phyloP scores from a whole-genome alignment of 2,797 vertebrate species.

The Aplochiton taeniatus region DNA sequence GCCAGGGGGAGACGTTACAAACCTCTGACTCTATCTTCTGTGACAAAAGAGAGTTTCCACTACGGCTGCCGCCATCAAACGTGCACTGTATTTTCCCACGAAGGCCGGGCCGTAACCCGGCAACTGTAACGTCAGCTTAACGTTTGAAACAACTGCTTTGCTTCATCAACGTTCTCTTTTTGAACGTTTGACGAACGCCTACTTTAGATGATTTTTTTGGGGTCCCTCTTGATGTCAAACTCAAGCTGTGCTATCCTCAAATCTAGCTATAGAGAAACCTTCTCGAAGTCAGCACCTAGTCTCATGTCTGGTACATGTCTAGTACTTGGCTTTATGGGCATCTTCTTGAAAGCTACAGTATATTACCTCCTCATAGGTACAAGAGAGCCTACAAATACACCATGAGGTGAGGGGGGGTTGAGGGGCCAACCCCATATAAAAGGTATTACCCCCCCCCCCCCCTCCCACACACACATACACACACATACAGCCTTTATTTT shows the following conservation, averaged over 20 bases:
- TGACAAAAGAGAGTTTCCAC: slow-evolving; percentile 26
- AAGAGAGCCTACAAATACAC: slow-evolving; percentile 66
- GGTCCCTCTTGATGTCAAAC: slow-evolving; percentile 36
- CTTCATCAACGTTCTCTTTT: too few species aligned
- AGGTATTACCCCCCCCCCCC: slow-evolving; percentile 60
- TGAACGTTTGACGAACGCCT: too few species aligned
- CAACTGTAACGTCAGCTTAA: too few species aligned
- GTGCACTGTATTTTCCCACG: too few species aligned
- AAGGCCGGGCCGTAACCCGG: too few species aligned
- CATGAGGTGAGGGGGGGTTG: slow-evolving; percentile 40
- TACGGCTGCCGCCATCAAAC: slow-evolving; percentile 7
- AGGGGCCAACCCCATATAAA: slow-evolving; percentile 64
- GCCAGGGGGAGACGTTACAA: slow-evolving; percentile 32
- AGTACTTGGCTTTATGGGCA: slow-evolving; percentile 45
- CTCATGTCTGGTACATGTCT: not conserved
- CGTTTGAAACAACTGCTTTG: too few species aligned
- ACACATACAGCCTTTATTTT: slow-evolving; percentile 81
- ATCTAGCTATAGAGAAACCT: slow-evolving; percentile 23
- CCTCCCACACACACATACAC: too few species aligned
- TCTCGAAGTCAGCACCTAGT: slow-evolving; percentile 5
- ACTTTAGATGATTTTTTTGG: not conserved
- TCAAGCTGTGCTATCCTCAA: slow-evolving; percentile 1
- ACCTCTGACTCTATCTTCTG: slow-evolving; percentile 18
- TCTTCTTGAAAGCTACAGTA: slow-evolving; percentile 32
- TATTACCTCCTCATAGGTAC: slow-evolving; percentile 59